Percentiles rank a stretch among this genome's conserved stretches.
Evolutionary conservation across 37 sponge, comb jelly and placozoan genomes (phyloP).

Genomic region (Crambe crambe): DNA sequence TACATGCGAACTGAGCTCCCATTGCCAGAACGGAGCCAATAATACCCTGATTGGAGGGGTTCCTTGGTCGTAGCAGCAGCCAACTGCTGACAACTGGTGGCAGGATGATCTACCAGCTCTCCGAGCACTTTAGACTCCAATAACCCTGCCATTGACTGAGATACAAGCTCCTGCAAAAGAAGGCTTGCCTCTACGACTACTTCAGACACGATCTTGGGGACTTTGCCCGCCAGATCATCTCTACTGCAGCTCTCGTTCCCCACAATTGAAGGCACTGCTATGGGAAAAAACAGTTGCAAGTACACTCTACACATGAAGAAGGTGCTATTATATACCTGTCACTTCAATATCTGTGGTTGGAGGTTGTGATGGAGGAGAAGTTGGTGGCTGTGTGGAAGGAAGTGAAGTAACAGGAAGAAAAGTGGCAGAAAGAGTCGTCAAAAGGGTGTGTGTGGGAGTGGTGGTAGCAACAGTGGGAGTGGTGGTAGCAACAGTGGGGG

Average conservation of each 20-base stretch:
- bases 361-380: neutral
- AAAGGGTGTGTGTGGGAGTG: neutral
- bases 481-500: neutral
- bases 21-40: constrained; percentile 18
- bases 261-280: neutral
- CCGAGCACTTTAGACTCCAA: constrained; percentile 9
- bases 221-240: neutral
- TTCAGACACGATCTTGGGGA: neutral
- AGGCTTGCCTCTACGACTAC: constrained; percentile 1
- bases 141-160: neutral
- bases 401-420: neutral
- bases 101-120: constrained; percentile 7
- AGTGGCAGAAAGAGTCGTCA: neutral
- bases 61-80: neutral
- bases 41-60: constrained; percentile 23
- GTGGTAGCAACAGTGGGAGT: neutral
- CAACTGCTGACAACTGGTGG: constrained; percentile 12
- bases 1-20: constrained; percentile 10
- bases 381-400: constrained; percentile 5
- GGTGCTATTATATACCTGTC: too few species aligned
- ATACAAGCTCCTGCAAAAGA: constrained; percentile 6
- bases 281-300: too few species aligned
- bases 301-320: too few species aligned
- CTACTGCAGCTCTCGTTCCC: neutral
- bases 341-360: too few species aligned